Evolutionary conservation across 2,797 vertebrate species (phyloP).

Genomic region (Myiotriccus ornatus): DNA sequence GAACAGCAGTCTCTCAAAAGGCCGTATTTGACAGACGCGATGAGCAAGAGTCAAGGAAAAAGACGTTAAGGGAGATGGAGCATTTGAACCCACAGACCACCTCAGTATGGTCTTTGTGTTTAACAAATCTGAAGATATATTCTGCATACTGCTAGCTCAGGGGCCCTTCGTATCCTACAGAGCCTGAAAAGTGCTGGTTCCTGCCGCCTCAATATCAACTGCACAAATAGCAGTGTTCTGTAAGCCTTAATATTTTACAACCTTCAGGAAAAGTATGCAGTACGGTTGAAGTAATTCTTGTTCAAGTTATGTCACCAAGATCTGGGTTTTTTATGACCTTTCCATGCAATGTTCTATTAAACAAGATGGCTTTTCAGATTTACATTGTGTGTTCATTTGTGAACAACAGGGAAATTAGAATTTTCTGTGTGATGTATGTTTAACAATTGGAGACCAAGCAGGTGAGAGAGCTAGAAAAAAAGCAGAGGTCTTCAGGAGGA

Average conservation of each 20-base stretch:
- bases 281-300: neutral
- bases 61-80: neutral
- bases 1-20: neutral
- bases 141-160: neutral
- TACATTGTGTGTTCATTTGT: neutral
- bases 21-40: neutral
- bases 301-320: neutral
- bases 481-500: neutral
- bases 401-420: neutral
- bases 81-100: neutral
- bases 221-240: neutral
- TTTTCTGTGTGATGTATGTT: neutral
- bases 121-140: neutral
- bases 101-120: neutral
- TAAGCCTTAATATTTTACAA: neutral
- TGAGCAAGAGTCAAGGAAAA: neutral
- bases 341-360: neutral
- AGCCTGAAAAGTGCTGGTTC: neutral
- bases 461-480: neutral
- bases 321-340: neutral
- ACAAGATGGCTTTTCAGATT: neutral
- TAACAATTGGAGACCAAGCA: neutral
- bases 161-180: neutral
- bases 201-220: accelerated
- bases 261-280: neutral